phyloP scores from a whole-genome alignment of 1,140 invertebrate genomes.

The Orius laevigatus region DNA sequence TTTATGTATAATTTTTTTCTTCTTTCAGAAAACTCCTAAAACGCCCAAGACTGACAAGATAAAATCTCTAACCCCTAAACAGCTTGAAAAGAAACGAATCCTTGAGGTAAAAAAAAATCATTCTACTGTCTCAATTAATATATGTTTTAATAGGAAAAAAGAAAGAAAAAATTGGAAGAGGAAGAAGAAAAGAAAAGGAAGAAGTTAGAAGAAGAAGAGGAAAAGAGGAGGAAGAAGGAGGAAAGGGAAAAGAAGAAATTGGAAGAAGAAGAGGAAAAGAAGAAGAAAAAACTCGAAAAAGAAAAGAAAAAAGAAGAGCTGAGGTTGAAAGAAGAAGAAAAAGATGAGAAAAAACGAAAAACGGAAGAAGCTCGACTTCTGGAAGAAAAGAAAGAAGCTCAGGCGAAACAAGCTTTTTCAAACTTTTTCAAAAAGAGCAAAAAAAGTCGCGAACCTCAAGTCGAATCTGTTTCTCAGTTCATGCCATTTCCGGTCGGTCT shows the following conservation, averaged over 20 bases:
- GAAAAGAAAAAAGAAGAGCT: slow-evolving; percentile 5
- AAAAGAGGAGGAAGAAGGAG: background rate
- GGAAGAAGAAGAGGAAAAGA: slow-evolving; percentile 5
- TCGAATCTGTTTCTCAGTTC: background rate
- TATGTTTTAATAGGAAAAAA: background rate
- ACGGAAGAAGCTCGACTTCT: slow-evolving; percentile 7
- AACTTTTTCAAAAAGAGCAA: slow-evolving; percentile 6
- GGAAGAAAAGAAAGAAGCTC: slow-evolving; percentile 9
- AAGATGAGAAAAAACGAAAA: slow-evolving; percentile 5
- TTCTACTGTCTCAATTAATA: background rate
- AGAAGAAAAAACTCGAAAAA: background rate
- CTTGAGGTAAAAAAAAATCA: background rate
- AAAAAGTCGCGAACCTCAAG: slow-evolving; percentile 2
- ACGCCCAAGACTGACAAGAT: background rate
- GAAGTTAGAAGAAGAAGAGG: background rate
- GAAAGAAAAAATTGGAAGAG: background rate
- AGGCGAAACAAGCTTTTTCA: slow-evolving; percentile 4
- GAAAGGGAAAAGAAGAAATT: slow-evolving; percentile 1
- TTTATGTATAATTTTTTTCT: background rate
- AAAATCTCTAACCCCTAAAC: slow-evolving; percentile 3
- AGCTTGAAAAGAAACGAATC: background rate
- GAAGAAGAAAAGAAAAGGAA: slow-evolving; percentile 8
- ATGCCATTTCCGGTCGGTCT: slow-evolving; percentile 14
- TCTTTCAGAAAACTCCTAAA: too few species aligned
- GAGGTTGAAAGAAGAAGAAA: slow-evolving; percentile 6